Evolutionary conservation across 2,888 invertebrate species (phyloP).

Genomic region (Buathra laborator): DNA sequence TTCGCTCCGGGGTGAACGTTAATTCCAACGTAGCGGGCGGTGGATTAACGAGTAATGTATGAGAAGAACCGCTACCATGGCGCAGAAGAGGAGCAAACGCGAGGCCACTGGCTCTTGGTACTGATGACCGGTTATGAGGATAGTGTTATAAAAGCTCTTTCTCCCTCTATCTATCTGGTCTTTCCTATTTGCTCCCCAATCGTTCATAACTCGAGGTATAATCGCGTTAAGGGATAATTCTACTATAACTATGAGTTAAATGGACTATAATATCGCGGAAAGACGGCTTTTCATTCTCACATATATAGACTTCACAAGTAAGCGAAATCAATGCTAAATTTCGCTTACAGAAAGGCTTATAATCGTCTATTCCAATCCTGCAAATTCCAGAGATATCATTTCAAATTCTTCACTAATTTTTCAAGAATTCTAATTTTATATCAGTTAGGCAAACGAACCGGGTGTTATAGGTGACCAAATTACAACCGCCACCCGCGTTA

Average conservation of each 20-base stretch:
- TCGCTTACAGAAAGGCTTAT: neutral
- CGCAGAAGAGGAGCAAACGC: neutral
- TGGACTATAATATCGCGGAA: constrained; percentile 31
- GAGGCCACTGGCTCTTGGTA: constrained; percentile 22
- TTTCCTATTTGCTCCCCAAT: constrained; percentile 43
- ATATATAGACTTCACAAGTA: neutral
- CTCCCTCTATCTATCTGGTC: constrained; percentile 13
- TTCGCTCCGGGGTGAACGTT: constrained; percentile 45
- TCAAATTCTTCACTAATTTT: neutral
- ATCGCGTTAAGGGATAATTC: constrained; percentile 50
- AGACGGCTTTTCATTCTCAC: neutral
- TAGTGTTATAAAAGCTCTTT: constrained; percentile 60
- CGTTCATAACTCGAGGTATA: constrained; percentile 53
- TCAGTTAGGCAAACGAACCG: neutral
- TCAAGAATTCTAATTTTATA: neutral
- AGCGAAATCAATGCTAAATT: constrained; percentile 14
- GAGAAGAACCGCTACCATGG: constrained; percentile 40
- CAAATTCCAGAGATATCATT: neutral
- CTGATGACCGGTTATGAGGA: constrained; percentile 56
- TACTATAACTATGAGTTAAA: constrained; percentile 45
- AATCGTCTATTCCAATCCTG: neutral
- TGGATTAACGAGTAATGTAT: constrained; percentile 65
- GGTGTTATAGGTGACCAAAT: neutral
- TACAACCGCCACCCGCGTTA: neutral
- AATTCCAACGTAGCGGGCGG: constrained; percentile 51